A percentile compares a stretch with the other conserved stretches of the same genome.
These are phyloP conservation scores for Drosophila repleta DNA, from an alignment of 1,140 invertebrate genomes.

Conservation along the genomic window DNA sequence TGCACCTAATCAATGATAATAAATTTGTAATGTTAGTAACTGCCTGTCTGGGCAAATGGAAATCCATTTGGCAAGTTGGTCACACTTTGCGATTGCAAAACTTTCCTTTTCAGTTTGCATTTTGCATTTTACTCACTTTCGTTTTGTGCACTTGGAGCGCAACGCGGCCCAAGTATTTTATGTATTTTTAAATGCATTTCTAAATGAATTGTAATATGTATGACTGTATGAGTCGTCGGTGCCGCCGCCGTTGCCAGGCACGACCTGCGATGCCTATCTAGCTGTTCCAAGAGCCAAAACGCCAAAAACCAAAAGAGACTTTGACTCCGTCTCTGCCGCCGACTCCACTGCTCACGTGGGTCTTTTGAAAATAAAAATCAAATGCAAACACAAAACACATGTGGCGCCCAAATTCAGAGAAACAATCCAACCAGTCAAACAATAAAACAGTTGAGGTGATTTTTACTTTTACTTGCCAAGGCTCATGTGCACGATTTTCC, in stretches of 20 bases:
- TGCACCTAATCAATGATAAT: constrained; percentile 14
- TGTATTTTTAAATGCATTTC: constrained; percentile 82
- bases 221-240: constrained; percentile 27
- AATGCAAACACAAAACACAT: constrained; percentile 81
- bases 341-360: constrained; percentile 63
- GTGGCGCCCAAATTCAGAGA: constrained; percentile 56
- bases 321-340: neutral
- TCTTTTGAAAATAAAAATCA: constrained; percentile 71
- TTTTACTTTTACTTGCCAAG: constrained; percentile 75
- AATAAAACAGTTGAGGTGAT: constrained; percentile 58
- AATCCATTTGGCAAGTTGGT: constrained; percentile 38
- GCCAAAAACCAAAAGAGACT: constrained; percentile 14
- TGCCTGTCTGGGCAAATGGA: neutral
- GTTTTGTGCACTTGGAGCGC: constrained; percentile 44
- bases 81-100: constrained; percentile 55
- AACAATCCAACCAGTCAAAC: constrained; percentile 38
- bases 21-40: constrained; percentile 22
- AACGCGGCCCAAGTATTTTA: constrained; percentile 52
- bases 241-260: constrained; percentile 42
- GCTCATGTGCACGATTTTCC: constrained; percentile 80
- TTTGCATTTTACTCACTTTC: constrained; percentile 62
- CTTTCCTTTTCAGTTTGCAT: constrained; percentile 63
- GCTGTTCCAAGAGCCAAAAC: constrained; percentile 49
- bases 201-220: constrained; percentile 82
- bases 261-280: constrained; percentile 75